These are phyloP conservation scores for Anisognathus igniventris DNA, from an alignment of 2,797 vertebrate genomes.

Conservation along the genomic window DNA sequence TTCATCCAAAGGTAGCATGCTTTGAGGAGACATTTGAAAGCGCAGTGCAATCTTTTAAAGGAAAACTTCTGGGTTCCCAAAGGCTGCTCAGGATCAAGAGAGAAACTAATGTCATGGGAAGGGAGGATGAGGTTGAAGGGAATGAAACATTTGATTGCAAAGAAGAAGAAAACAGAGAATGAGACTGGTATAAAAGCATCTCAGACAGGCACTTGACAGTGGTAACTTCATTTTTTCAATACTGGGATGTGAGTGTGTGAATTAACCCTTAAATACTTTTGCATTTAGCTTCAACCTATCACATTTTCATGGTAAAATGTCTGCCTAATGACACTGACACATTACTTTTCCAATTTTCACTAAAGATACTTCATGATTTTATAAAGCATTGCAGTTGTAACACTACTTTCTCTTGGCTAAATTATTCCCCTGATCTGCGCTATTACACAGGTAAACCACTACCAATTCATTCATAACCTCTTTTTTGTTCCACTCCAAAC, in stretches of 20 bases:
- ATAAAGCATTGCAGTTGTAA: neutral
- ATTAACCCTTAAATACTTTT: neutral
- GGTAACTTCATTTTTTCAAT: neutral
- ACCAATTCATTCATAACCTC: neutral
- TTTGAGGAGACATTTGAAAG: conserved; percentile 20
- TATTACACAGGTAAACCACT: neutral
- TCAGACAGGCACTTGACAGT: neutral
- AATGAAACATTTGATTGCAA: neutral
- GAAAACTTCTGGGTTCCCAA: neutral
- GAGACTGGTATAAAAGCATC: neutral
- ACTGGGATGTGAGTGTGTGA: neutral
- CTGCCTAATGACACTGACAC: neutral
- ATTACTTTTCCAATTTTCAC: neutral
- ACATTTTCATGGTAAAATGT: neutral
- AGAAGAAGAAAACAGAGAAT: neutral
- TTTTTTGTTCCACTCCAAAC: neutral
- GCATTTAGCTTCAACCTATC: neutral
- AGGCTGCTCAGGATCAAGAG: conserved; percentile 11
- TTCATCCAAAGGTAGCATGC: neutral
- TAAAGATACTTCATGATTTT: neutral
- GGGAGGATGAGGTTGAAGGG: neutral
- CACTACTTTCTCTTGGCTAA: neutral
- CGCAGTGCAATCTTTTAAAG: neutral
- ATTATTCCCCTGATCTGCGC: neutral
- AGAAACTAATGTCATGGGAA: neutral